These are phyloP conservation scores for Parapristionchus giblindavisi DNA, from an alignment of 2,888 invertebrate species.

Conservation along the genomic window DNA sequence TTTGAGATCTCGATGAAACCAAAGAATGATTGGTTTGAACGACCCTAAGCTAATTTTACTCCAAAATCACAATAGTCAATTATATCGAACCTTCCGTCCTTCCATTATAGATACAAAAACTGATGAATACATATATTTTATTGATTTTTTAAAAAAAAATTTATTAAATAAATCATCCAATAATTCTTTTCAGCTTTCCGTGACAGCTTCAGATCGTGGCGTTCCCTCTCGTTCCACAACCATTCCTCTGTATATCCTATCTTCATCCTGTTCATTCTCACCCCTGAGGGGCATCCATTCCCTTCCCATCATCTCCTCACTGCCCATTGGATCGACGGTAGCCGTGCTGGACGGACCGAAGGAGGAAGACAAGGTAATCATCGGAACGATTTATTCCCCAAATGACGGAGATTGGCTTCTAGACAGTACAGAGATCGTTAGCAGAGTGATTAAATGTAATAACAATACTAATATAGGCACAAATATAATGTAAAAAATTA, in stretches of 20 bases:
- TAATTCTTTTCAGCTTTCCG: not conserved
- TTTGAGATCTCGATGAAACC: not conserved
- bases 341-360: not conserved
- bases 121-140: no score
- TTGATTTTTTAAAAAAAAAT: not conserved
- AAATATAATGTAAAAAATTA: not conserved
- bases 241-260: not conserved
- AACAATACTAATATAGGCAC: no score
- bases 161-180: not conserved
- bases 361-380: conserved; percentile 5
- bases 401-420: no score
- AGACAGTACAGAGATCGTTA: no score
- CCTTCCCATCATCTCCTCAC: conserved; percentile 32
- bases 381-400: no score
- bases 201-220: conserved; percentile 20
- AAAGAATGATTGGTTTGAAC: no score
- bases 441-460: no score
- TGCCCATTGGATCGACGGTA: conserved; percentile 1
- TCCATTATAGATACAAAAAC: no score
- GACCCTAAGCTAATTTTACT: no score
- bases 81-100: no score
- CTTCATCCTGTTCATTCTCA: conserved; percentile 3
- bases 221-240: conserved; percentile 23
- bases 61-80: no score
- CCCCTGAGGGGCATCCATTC: conserved; percentile 8